These are phyloP conservation scores for Nothoprocta perdicaria DNA, from an alignment of 2,113 vertebrate species.

Conservation along the genomic window DNA sequence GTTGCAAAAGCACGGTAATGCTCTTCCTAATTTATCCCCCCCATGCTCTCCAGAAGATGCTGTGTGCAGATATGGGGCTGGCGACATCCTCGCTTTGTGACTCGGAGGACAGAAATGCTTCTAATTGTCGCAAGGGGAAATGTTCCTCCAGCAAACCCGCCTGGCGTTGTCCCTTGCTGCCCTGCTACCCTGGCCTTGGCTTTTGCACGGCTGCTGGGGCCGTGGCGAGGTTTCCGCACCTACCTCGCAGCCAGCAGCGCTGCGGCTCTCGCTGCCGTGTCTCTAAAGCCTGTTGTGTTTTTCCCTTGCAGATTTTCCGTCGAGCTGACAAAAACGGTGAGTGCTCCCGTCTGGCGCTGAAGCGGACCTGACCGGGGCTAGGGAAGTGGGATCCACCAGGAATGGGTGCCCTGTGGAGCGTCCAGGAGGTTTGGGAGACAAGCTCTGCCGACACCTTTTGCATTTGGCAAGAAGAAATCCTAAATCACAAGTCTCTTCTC, in stretches of 20 bases:
- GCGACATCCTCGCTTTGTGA: rapidly evolving
- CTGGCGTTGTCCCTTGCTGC: not conserved
- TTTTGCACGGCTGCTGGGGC: rapidly evolving
- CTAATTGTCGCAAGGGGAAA: not conserved
- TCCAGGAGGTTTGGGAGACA: too few relatives aligned
- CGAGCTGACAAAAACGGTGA: slow-evolving; percentile 86
- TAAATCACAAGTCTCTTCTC: rapidly evolving
- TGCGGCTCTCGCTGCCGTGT: not conserved
- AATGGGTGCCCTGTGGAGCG: not conserved
- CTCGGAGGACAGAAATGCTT: not conserved
- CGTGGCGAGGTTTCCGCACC: not conserved
- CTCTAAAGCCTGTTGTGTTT: slow-evolving; percentile 1
- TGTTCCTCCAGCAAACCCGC: not conserved
- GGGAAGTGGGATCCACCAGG: not conserved
- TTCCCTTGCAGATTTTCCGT: slow-evolving; percentile 82
- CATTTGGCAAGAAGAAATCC: not conserved
- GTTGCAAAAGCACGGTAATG: not conserved
- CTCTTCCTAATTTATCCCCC: not conserved
- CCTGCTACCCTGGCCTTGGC: not conserved
- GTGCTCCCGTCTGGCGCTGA: slow-evolving; percentile 29
- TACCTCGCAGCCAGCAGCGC: rapidly evolving
- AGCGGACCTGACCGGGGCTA: not conserved
- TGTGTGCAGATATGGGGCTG: rapidly evolving
- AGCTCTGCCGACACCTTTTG: not conserved
- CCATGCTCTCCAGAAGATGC: not conserved